These are phyloP conservation scores for Drosophila guanche DNA, from an alignment of 1,140 invertebrate genomes.

Conservation along the genomic window DNA sequence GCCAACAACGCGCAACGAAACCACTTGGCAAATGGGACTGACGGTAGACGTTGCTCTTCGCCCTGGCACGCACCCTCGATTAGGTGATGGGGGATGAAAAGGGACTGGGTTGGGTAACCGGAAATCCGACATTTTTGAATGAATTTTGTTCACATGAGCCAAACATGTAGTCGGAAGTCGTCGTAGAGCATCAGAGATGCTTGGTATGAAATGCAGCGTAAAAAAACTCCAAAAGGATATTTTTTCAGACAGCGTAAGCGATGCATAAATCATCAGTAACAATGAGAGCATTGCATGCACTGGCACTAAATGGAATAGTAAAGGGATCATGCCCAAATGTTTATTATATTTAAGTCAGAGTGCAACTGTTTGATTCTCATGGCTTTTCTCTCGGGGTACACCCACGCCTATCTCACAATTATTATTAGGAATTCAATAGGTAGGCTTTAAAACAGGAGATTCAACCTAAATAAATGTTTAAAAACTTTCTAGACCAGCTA, in stretches of 20 bases:
- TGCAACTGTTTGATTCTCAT: no score
- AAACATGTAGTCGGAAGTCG: slow-evolving; percentile 34
- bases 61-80: slow-evolving; percentile 56
- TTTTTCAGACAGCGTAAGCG: not conserved
- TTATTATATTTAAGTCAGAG: no score
- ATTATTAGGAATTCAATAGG: no score
- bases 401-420: no score
- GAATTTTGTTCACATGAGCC: slow-evolving; percentile 55
- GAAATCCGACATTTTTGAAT: slow-evolving; percentile 76
- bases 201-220: no score
- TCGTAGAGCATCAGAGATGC: not conserved
- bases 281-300: not conserved
- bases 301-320: not conserved
- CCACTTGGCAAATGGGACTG: slow-evolving; percentile 61
- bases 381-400: no score
- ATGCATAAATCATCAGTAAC: not conserved
- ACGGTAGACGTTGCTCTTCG: slow-evolving; percentile 36
- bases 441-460: no score
- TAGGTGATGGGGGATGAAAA: slow-evolving; percentile 13
- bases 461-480: slow-evolving; percentile 4
- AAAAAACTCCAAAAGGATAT: slow-evolving; percentile 12
- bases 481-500: no score
- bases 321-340: no score
- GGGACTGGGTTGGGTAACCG: slow-evolving; percentile 33
- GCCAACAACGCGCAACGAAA: slow-evolving; percentile 53